Evolutionary conservation across 2,797 vertebrate species (phyloP).

Genomic region (Acropternis orthonyx): DNA sequence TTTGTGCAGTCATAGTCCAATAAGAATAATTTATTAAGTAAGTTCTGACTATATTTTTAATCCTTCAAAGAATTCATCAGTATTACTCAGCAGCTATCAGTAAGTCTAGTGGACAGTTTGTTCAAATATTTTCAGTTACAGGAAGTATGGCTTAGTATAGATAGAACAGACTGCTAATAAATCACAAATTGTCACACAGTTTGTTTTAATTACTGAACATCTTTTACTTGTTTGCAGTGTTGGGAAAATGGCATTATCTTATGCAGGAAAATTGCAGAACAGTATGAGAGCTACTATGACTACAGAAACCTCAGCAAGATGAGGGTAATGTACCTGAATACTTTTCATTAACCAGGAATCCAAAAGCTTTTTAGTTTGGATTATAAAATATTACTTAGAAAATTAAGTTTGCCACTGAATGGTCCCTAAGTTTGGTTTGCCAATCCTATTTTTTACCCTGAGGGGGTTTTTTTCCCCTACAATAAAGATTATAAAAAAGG

Average conservation of each 20-base stretch:
- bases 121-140: neutral
- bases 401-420: neutral
- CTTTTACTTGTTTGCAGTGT: constrained; percentile 80
- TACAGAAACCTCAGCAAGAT: constrained; percentile 99
- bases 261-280: constrained; percentile 95
- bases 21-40: neutral
- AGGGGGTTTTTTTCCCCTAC: neutral
- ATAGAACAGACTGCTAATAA: neutral
- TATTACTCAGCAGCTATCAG: neutral
- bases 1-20: neutral
- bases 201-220: neutral
- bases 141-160: neutral
- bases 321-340: constrained; percentile 83
- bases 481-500: neutral
- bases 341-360: neutral
- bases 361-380: neutral
- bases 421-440: neutral
- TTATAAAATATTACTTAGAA: neutral
- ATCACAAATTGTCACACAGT: neutral
- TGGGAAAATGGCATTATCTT: constrained; percentile 99
- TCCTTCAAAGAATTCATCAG: neutral
- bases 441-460: neutral
- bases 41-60: neutral
- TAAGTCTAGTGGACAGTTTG: neutral
- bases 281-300: constrained; percentile 98